These are phyloP conservation scores for Hylia prasina DNA, from an alignment of 2,113 vertebrate species.

Conservation along the genomic window DNA sequence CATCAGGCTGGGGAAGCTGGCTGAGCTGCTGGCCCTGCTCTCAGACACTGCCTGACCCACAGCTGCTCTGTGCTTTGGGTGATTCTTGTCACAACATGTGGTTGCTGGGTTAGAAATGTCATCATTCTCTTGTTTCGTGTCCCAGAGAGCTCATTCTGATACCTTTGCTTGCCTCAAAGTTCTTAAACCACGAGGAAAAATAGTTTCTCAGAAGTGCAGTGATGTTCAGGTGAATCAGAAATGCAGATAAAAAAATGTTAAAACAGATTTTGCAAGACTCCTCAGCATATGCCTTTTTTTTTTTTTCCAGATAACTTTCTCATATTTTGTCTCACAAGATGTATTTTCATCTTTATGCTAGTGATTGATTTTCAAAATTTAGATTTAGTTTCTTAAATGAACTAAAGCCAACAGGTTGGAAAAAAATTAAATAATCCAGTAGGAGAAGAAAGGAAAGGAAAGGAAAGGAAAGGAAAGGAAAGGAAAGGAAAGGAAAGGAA, in stretches of 20 bases:
- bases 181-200: background rate
- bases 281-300: background rate
- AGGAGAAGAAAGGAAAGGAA: too few relatives aligned
- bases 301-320: background rate
- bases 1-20: background rate
- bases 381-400: background rate
- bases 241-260: background rate
- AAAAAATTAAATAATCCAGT: background rate
- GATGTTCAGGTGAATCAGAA: background rate
- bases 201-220: background rate
- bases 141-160: background rate
- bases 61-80: background rate
- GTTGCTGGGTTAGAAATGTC: background rate
- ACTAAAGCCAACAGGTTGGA: background rate
- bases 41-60: background rate
- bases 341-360: fast-evolving
- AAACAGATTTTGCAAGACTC: background rate
- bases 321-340: background rate
- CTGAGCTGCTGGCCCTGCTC: background rate
- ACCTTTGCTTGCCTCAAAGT: background rate
- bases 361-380: background rate
- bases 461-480: too few relatives aligned
- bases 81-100: background rate
- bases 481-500: too few relatives aligned
- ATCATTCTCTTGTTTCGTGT: background rate